Conservation (phyloP, 2,888 invertebrate genomes). For the Strigamia crassipes region DNA sequence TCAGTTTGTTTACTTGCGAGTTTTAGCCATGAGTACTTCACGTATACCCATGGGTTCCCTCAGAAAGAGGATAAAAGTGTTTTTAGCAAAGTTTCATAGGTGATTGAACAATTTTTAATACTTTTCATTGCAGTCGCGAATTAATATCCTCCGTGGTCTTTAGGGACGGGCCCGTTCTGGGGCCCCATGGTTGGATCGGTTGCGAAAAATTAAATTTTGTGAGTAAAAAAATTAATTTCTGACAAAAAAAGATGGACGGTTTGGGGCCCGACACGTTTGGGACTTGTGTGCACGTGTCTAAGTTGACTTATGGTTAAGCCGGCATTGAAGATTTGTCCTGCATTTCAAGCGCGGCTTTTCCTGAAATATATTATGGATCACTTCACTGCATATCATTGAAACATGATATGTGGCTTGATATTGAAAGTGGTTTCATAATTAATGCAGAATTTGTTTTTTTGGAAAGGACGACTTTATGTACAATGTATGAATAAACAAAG, state of each 20-base stretch:
- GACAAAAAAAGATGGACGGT: too few relatives aligned
- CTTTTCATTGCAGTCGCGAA: too few relatives aligned
- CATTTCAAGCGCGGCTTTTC: background rate
- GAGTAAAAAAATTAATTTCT: too few relatives aligned
- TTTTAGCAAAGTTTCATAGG: background rate
- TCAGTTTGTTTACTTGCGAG: background rate
- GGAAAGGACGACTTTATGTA: background rate
- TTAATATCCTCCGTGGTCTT: too few relatives aligned
- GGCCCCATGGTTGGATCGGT: too few relatives aligned
- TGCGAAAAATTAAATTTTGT: too few relatives aligned
- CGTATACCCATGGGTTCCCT: background rate
- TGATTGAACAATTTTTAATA: too few relatives aligned
- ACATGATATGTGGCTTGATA: background rate
- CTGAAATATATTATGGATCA: background rate
- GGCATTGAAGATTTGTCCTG: too few relatives aligned
- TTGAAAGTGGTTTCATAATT: background rate
- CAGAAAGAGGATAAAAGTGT: background rate
- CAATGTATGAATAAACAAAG: constrained; percentile 2
- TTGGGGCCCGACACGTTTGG: too few relatives aligned
- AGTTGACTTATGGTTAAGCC: too few relatives aligned
- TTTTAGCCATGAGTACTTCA: background rate
- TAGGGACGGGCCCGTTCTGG: too few relatives aligned
- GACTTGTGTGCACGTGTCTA: too few relatives aligned
- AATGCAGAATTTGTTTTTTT: background rate
- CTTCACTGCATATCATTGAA: background rate